phyloP scores from a whole-genome alignment of 2,888 invertebrate genomes.

The Philonicus albiceps region DNA sequence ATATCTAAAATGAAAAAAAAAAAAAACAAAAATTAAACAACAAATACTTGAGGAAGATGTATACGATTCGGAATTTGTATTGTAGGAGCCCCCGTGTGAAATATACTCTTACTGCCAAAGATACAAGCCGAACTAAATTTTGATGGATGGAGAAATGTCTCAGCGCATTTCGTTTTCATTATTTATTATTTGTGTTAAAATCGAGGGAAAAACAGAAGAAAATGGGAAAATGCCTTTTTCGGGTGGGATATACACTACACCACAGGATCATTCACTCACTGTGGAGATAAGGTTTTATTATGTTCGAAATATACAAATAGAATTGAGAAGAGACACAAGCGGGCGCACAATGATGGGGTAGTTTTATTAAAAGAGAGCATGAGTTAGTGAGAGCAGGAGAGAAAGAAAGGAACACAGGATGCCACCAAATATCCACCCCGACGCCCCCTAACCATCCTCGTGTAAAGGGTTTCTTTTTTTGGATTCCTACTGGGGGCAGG shows the following conservation, averaged over 20 bases:
- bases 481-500: not conserved
- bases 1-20: too few relatives aligned
- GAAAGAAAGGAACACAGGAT: not conserved
- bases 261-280: constrained; percentile 24
- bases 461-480: not conserved
- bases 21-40: too few relatives aligned
- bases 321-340: not conserved
- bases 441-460: not conserved
- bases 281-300: constrained; percentile 34
- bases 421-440: not conserved
- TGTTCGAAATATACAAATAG: constrained; percentile 37
- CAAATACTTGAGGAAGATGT: not conserved
- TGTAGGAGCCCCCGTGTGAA: not conserved
- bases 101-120: not conserved
- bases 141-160: constrained; percentile 23
- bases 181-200: constrained; percentile 34
- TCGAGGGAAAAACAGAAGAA: constrained; percentile 40
- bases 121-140: not conserved
- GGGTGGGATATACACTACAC: not conserved
- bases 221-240: not conserved
- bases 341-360: not conserved
- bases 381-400: not conserved
- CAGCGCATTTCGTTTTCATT: constrained; percentile 16
- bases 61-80: not conserved
- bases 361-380: not conserved